A percentile compares a stretch with the other conserved stretches of the same genome.
Conservation (phyloP, 2,113 vertebrate genomes). For the Calidris pugnax region DNA sequence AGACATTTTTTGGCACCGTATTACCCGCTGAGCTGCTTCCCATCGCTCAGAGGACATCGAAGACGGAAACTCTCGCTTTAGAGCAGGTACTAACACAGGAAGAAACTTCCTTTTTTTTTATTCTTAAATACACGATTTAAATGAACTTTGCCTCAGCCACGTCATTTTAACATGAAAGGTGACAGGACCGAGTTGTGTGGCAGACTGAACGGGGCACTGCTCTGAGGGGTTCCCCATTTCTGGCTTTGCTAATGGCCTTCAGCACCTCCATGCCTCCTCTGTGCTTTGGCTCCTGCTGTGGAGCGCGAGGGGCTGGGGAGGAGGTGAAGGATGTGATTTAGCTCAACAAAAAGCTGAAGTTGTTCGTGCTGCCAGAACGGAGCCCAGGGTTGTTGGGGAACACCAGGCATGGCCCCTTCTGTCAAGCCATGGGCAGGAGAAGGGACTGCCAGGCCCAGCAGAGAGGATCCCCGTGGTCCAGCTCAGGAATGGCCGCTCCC, state of each 20-base stretch:
- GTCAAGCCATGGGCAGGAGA: not conserved
- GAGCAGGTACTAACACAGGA: not conserved
- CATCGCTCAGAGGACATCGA: rapidly evolving
- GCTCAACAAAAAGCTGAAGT: not conserved
- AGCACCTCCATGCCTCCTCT: not conserved
- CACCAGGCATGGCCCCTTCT: not conserved
- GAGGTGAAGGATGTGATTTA: not conserved
- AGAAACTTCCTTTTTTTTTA: not conserved
- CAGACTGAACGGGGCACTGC: not conserved
- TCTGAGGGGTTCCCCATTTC: not conserved
- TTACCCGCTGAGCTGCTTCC: not conserved
- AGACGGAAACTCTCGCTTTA: not conserved
- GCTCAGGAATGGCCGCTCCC: not conserved
- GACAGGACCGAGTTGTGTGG: not conserved
- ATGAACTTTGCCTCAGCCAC: not conserved
- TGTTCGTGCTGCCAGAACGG: not conserved
- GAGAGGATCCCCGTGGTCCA: not conserved
- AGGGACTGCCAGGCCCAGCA: not conserved
- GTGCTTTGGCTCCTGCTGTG: not conserved
- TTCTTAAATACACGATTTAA: not conserved
- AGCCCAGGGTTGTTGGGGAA: rapidly evolving
- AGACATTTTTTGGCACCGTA: rapidly evolving
- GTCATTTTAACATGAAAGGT: not conserved
- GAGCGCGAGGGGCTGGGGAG: not conserved
- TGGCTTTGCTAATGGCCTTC: not conserved